These are phyloP conservation scores for Melopsittacus undulatus DNA, from an alignment of 2,797 vertebrate species.

Conservation along the genomic window DNA sequence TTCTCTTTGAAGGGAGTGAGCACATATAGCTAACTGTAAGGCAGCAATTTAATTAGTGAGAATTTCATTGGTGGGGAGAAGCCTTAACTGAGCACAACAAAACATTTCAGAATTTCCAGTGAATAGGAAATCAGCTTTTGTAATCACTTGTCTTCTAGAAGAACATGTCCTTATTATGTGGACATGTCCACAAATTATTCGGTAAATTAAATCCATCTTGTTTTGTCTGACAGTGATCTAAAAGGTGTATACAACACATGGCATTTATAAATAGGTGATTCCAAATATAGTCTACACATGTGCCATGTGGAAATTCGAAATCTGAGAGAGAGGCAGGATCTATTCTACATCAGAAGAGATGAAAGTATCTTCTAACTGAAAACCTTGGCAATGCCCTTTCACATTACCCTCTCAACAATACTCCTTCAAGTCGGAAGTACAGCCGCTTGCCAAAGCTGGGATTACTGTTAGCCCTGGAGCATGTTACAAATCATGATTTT, in stretches of 20 bases:
- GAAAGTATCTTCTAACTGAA: background rate
- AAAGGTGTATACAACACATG: background rate
- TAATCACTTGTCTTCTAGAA: background rate
- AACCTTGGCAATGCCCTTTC: background rate
- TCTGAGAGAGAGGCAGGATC: background rate
- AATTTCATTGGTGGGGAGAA: background rate
- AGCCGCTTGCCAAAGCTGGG: background rate
- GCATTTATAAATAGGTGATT: background rate
- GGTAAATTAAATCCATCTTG: background rate
- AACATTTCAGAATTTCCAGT: background rate
- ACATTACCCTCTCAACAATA: background rate
- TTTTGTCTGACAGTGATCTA: background rate
- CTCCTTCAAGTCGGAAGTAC: background rate
- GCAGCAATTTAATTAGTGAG: background rate
- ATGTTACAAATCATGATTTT: fast-evolving
- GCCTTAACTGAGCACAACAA: background rate
- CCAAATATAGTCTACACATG: background rate
- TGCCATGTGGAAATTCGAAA: background rate
- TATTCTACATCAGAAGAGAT: background rate
- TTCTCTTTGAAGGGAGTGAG: background rate
- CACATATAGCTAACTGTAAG: background rate
- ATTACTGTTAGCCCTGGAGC: background rate
- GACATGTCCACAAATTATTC: background rate
- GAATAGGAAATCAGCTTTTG: background rate
- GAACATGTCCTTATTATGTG: background rate